These are phyloP conservation scores for Morelia viridis DNA, from an alignment of 2,797 vertebrate species.

Conservation along the genomic window DNA sequence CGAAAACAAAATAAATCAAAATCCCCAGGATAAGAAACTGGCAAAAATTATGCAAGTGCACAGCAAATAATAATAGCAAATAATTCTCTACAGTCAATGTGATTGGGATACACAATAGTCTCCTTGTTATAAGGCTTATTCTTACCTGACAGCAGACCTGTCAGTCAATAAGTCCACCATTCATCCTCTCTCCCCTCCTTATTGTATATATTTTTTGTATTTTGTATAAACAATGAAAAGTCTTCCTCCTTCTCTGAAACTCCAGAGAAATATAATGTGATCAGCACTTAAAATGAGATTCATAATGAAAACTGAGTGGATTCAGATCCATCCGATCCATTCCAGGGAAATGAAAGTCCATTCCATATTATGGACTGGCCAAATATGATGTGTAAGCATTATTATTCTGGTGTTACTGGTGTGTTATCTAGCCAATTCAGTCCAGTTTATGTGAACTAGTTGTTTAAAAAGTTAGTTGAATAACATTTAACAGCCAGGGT, in stretches of 20 bases:
- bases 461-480: neutral
- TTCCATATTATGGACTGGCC: neutral
- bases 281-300: neutral
- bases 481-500: neutral
- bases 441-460: neutral
- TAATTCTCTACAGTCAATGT: neutral
- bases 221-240: neutral
- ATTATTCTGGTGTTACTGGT: neutral
- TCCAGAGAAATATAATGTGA: neutral
- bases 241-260: neutral
- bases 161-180: neutral
- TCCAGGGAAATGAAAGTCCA: neutral
- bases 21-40: neutral
- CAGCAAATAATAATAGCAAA: neutral
- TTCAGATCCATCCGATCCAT: neutral
- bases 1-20: neutral
- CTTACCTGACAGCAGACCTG: neutral
- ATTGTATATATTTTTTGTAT: neutral
- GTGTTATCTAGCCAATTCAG: neutral
- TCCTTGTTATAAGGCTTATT: neutral
- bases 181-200: neutral
- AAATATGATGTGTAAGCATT: neutral
- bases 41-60: neutral
- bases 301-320: neutral
- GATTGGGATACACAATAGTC: neutral